Base-by-base conservation (phyloP, 2,888 invertebrate genomes). In the Ramazzottius varieornatus region DNA sequence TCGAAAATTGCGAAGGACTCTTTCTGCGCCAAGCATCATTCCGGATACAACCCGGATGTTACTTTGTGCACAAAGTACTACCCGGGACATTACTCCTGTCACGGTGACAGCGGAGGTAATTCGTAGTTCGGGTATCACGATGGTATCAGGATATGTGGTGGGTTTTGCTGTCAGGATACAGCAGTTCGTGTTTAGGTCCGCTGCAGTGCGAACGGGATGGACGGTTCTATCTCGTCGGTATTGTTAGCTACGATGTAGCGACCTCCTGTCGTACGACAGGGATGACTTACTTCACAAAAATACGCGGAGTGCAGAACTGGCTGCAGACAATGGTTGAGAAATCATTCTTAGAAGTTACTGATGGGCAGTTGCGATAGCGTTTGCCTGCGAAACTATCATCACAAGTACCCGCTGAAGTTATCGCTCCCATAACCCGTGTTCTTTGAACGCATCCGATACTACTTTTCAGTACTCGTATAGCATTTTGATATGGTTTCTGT, bases 181-280 rank as follows among this genome's bases (percentile, higher is more conserved):
- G n/a, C n/a, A n/a, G n/a, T n/a, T n/a, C n/a, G n/a, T n/a, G n/a
- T n/a, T n/a, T n/a, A 40, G 40, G 54, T 16, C 54, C 54, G 54
- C 54, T 54, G 54, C 54, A 54, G 54, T 54, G 54, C 29, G 54
- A 54, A 29, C 54, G 54, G 13, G 54, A 54, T 29, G 54, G 54
- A 29, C 54, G 54, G 4, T 54, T 54, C 29, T 54, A 54, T 29
- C 29, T 54, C n/a, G 54, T 54, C 54, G 54, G 54, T 16, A 54
- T 54, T 29, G 54, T 54, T 24, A 54, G 54, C 29, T 54, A 54
- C 54, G 54, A 54, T 29, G 54, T 54, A 8, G 54, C 54, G n/a
- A 54, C 54, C 20, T 54, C 54, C n/a, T 54, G 54, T 54, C 54
- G 54, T 24, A 24, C 54, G 20, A 54, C 54, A 4, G 54, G 54